Percentiles rank a stretch among this genome's conserved stretches.
These are phyloP conservation scores for Peromyscus californicus DNA, from an alignment of 2,113 vertebrate species.

Conservation along the genomic window DNA sequence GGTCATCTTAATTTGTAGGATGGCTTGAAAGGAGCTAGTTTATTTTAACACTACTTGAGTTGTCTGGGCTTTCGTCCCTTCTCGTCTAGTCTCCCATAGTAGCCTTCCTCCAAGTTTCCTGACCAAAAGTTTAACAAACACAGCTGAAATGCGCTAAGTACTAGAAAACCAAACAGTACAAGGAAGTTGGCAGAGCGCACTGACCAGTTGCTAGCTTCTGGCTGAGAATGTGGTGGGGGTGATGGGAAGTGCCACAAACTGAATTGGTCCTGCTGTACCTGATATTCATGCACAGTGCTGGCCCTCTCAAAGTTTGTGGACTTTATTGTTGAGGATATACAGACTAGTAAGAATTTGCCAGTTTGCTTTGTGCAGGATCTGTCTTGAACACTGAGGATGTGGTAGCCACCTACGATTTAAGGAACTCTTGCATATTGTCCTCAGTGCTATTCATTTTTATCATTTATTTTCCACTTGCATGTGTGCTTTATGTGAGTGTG, in stretches of 20 bases:
- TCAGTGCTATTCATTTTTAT: background rate
- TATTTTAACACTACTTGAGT: background rate
- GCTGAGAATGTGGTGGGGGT: fast-evolving
- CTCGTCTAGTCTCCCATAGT: background rate
- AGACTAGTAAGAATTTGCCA: background rate
- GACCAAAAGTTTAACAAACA: background rate
- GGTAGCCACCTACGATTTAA: background rate
- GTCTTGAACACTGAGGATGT: background rate
- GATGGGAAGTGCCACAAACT: background rate
- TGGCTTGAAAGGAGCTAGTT: background rate
- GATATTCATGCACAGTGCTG: background rate
- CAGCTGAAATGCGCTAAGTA: background rate
- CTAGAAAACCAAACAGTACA: background rate
- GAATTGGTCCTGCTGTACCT: background rate
- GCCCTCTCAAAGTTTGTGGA: background rate
- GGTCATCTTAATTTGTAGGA: background rate
- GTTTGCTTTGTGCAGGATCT: background rate
- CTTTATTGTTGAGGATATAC: background rate
- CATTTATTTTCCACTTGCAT: background rate
- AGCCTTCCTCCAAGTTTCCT: background rate
- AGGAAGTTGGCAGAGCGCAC: background rate
- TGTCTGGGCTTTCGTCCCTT: background rate
- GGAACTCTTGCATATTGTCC: background rate
- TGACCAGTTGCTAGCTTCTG: background rate
- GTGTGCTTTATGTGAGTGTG: background rate